Base-by-base conservation (phyloP, 2,113 vertebrate species). In the Glaucidium brasilianum region DNA sequence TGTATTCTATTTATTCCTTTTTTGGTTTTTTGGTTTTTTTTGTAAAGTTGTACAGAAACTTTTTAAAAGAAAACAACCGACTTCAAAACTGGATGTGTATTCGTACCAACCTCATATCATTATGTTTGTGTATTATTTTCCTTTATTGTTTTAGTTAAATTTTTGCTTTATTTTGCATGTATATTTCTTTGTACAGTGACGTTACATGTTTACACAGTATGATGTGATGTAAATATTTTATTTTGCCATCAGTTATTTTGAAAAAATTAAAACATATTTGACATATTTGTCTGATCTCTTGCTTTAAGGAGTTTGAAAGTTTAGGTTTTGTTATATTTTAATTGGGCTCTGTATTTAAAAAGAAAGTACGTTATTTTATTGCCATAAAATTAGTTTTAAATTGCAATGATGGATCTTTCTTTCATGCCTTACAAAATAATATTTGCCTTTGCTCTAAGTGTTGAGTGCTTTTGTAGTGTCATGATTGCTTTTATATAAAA, bases 181-280 rank as follows among this genome's bases (percentile, higher is more conserved):
- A 99, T 98, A 99, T 99, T 99, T 99, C 98, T 99, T 99, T 99
- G 99, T 99, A 99, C 98, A 99, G 98, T 98, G 98, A 98, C 90
- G n/a, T 98, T 98, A 98, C 98, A 98, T 99, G 98, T 99, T 99
- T 99, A 99, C 99, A 99, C 98, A 98, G 98, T 98, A 98, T 97
- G 98, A 98, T 89, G 98, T 99, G 98, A 98, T 99, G 99, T 99
- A 99, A 98, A 99, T 99, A 99, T 98, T 98, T 99, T 99, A 98
- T 99, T 99, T 99, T 99, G 98, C 98, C 99, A 98, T 99, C 98
- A 98, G 97, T 99, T 99, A 98, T 98, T 99, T 99, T 99, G 98
- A 98, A 97, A 96, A 98, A 99, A 98, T 99, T 99, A 99, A 99
- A 99, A 99, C 98, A 94, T 98, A 98, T 98, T 98, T 98, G 98